These are phyloP conservation scores for Picathartes gymnocephalus DNA, from an alignment of 2,113 vertebrate species.

Conservation along the genomic window DNA sequence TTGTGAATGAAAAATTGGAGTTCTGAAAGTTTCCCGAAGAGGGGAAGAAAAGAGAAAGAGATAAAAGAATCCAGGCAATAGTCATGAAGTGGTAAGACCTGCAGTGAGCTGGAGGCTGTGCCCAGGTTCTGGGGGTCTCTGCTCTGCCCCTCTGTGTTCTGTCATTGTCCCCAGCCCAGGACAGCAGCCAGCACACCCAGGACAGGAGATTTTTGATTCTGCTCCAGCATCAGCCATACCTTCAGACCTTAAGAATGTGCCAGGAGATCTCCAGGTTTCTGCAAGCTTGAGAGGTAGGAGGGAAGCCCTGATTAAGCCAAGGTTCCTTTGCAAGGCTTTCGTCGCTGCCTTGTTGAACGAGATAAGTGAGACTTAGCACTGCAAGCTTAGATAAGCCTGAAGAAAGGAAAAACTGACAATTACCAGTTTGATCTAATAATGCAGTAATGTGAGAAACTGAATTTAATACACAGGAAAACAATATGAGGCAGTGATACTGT, in stretches of 20 bases:
- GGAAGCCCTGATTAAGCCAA: background rate
- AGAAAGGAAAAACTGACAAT: conserved; percentile 24
- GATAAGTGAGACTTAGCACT: background rate
- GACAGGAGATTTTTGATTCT: background rate
- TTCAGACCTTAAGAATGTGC: background rate
- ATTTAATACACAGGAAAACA: background rate
- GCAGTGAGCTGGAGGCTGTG: background rate
- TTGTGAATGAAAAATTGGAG: background rate
- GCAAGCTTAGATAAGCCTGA: background rate
- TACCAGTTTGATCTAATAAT: conserved; percentile 13
- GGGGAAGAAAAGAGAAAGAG: background rate
- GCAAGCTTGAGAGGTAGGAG: background rate
- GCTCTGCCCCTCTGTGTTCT: background rate
- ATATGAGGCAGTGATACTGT: conserved; percentile 4
- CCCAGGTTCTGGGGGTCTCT: too few species aligned
- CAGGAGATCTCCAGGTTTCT: background rate
- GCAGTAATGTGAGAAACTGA: conserved; percentile 6
- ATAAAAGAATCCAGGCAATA: background rate
- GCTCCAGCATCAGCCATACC: background rate
- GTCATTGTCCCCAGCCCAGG: background rate
- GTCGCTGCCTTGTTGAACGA: background rate
- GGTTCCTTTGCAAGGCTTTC: background rate
- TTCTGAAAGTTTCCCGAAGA: background rate
- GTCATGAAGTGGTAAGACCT: background rate
- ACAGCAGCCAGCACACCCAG: background rate